Percentiles rank a stretch among this genome's conserved stretches.
Evolutionary conservation across 1,140 invertebrate species (phyloP).

Genomic region (Microplitis mediator): DNA sequence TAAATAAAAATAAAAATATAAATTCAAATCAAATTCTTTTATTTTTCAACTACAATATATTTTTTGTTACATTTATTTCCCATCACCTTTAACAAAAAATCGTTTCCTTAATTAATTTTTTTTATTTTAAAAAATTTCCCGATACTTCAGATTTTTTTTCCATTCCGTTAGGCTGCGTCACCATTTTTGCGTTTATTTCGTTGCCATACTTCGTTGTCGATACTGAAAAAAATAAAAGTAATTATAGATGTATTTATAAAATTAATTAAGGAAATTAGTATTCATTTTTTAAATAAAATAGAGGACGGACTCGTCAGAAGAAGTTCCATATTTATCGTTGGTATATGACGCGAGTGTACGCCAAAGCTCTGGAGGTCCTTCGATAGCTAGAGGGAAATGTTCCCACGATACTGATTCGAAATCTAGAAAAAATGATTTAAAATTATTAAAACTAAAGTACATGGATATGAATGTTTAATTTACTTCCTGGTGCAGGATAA

Average conservation of each 20-base stretch:
- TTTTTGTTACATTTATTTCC: no score
- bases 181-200: constrained; percentile 40
- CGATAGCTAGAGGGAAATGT: constrained; percentile 51
- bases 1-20: no score
- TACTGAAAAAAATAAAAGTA: constrained; percentile 32
- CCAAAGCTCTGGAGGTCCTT: constrained; percentile 52
- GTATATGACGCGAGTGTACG: constrained; percentile 48
- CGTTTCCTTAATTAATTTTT: no score
- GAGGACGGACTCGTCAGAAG: constrained; percentile 42
- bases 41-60: no score
- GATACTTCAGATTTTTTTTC: neutral
- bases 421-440: constrained; percentile 4
- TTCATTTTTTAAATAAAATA: neutral
- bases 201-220: constrained; percentile 47
- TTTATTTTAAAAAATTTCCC: no score
- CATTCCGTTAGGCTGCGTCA: neutral
- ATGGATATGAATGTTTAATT: neutral
- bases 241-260: constrained; percentile 1
- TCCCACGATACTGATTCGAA: constrained; percentile 42
- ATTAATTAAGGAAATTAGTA: constrained; percentile 13
- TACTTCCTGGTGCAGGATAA: constrained; percentile 8
- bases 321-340: constrained; percentile 33
- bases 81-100: no score
- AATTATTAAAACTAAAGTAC: neutral
- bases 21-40: no score